Evolutionary conservation across 2,888 invertebrate genomes (phyloP), one percentile per base, ranked within the genome.

Genomic region (Phanerotoma sp.): DNA sequence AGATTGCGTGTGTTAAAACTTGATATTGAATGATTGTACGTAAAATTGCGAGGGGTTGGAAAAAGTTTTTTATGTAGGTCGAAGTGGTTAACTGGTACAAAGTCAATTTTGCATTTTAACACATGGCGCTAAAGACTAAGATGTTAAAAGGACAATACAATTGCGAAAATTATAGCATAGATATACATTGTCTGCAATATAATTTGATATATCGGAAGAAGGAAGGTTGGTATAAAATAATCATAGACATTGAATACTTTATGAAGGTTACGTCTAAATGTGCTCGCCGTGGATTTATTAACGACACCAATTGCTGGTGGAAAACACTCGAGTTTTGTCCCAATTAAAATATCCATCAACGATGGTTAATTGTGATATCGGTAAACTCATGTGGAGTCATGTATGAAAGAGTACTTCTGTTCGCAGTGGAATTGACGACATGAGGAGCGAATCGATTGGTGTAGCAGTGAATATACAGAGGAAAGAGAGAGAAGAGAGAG

Each of bases 1-100:
- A n/a, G 28, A n/a, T 25, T 42, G 42, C 42, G 42, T 42, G 42
- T 20, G 18, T 35, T 38, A 18, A 38, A 38, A 38, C 38, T 38
- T 38, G 18, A 38, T 38, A 38, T 38, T 38, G 38, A 38, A 38
- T 38, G 38, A 38, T 38, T 38, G 18, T 20, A 11, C 20, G n/a
- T 20, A 11, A 38, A 38, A 38, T 38, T 38, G 38, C 18, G 38
- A 18, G 38, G 38, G 38, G 38, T 20, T 38, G 35, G 13, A 35
- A 38, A 25, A 38, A 20, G 18, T 38, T 38, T 38, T 38, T 38
- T 38, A 38, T 38, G 18, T 38, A 38, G 38, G 38, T 38, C 38
- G 38, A 18, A 38, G 20, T 16, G 18, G 35, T 35, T n/a, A 15
- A 35, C 13, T n/a, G 16, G 16, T 15, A 35, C n/a, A 35, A 35